A percentile compares a stretch with the other conserved stretches of the same genome.
Evolutionary conservation across 1,140 invertebrate genomes (phyloP).

Genomic region (Cotesia chilonis): DNA sequence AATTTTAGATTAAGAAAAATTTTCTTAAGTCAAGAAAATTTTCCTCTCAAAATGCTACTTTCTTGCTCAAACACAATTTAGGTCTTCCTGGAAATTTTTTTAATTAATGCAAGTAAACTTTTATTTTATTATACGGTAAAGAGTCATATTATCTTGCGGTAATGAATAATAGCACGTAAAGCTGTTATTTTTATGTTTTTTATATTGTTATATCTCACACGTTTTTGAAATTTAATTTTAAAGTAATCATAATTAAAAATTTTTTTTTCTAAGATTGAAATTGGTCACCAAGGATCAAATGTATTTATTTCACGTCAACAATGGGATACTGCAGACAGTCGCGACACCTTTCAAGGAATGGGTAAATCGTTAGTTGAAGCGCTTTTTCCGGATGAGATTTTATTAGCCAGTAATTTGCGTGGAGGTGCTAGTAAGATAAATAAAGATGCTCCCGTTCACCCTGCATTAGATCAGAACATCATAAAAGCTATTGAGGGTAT

Average conservation of each 20-base stretch:
- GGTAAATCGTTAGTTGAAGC: not conserved
- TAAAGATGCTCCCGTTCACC: not conserved
- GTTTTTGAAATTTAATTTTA: too few relatives aligned
- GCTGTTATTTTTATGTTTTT: too few relatives aligned
- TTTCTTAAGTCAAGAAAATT: too few relatives aligned
- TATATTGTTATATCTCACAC: too few relatives aligned
- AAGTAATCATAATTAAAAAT: not conserved
- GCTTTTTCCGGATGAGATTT: not conserved
- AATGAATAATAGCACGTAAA: too few relatives aligned
- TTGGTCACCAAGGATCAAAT: not conserved
- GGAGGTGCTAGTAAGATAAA: not conserved
- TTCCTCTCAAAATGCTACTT: not conserved
- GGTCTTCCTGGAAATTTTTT: not conserved
- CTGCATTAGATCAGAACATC: not conserved
- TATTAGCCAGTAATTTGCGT: constrained; percentile 3
- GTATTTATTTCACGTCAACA: not conserved
- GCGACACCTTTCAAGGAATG: not conserved
- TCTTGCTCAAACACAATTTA: not conserved
- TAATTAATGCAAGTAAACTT: not conserved
- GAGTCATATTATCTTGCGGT: too few relatives aligned
- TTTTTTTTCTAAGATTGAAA: not conserved
- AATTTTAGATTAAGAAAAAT: too few relatives aligned
- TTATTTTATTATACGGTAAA: not conserved
- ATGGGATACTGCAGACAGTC: constrained; percentile 5
- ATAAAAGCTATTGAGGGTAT: too few relatives aligned